phyloP scores from a whole-genome alignment of 2,888 invertebrate species.

The Brenthis daphne region DNA sequence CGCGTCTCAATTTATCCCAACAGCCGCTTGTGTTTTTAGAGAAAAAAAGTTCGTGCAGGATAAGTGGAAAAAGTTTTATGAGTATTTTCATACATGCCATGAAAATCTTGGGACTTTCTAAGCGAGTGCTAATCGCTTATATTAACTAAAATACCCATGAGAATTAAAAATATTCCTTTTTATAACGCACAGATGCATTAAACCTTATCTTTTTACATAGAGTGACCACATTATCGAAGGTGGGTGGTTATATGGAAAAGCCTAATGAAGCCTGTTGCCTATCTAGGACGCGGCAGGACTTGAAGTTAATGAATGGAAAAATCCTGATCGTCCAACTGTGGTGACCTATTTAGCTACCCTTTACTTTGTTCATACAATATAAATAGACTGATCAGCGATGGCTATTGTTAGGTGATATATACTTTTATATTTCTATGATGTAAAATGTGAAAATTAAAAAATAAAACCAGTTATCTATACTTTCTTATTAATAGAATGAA shows the following conservation, averaged over 20 bases:
- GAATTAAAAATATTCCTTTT: slow-evolving; percentile 1
- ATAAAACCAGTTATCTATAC: background rate
- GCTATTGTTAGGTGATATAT: slow-evolving; percentile 31
- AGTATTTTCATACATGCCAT: too few relatives aligned
- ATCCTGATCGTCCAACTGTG: slow-evolving; percentile 72
- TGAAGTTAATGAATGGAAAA: slow-evolving; percentile 74
- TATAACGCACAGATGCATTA: slow-evolving; percentile 11
- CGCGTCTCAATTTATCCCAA: too few relatives aligned
- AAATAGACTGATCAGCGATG: slow-evolving; percentile 51
- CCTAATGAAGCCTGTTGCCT: slow-evolving; percentile 64
- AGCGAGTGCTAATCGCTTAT: too few relatives aligned
- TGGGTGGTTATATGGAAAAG: slow-evolving; percentile 41
- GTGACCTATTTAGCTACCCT: slow-evolving; percentile 72
- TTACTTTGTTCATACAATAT: slow-evolving; percentile 62
- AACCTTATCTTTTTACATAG: slow-evolving; percentile 14
- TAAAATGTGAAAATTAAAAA: background rate
- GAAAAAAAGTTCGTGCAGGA: too few relatives aligned
- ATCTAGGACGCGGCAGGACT: slow-evolving; percentile 63
- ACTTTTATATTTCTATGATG: slow-evolving; percentile 3
- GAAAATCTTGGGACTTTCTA: too few relatives aligned
- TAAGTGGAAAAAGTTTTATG: too few relatives aligned
- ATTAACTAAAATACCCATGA: background rate
- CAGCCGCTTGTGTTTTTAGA: too few relatives aligned
- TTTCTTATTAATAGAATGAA: too few relatives aligned
- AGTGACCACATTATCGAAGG: slow-evolving; percentile 26